These are phyloP conservation scores for Spodoptera littoralis DNA, from an alignment of 2,888 invertebrate genomes.

Conservation along the genomic window DNA sequence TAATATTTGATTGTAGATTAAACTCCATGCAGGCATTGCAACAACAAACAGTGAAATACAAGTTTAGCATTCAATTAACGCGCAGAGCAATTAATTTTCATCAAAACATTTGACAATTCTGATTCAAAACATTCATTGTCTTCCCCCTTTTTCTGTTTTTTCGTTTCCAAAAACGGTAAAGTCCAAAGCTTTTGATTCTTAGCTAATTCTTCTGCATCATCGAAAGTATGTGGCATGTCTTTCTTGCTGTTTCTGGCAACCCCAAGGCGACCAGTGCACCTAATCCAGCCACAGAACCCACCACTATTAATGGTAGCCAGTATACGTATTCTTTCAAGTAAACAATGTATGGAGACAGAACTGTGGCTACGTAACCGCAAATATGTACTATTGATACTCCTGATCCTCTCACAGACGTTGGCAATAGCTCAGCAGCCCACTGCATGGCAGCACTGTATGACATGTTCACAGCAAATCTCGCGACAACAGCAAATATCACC, in stretches of 20 bases:
- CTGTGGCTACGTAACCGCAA: slow-evolving; percentile 68
- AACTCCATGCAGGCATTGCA: neutral
- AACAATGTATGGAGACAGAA: slow-evolving; percentile 67
- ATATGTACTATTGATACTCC: slow-evolving; percentile 72
- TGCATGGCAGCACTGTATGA: slow-evolving; percentile 67
- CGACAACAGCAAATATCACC: slow-evolving; percentile 69
- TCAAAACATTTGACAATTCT: slow-evolving; percentile 18
- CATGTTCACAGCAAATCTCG: slow-evolving; percentile 74
- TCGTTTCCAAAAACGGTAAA: slow-evolving; percentile 49
- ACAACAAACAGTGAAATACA: no score
- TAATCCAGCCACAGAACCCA: slow-evolving; percentile 31
- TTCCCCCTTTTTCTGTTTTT: slow-evolving; percentile 29
- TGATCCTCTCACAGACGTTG: slow-evolving; percentile 72
- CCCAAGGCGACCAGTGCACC: slow-evolving; percentile 49
- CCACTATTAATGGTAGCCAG: slow-evolving; percentile 49
- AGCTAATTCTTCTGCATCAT: slow-evolving; percentile 46
- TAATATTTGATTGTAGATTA: slow-evolving; percentile 7
- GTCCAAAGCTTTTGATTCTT: slow-evolving; percentile 54
- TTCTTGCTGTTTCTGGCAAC: slow-evolving; percentile 63
- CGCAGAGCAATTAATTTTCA: no score
- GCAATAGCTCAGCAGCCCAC: slow-evolving; percentile 74
- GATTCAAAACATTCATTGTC: slow-evolving; percentile 38
- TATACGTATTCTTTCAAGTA: slow-evolving; percentile 44
- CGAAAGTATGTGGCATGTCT: slow-evolving; percentile 61
- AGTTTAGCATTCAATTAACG: no score